phyloP scores from a whole-genome alignment of 2,888 invertebrate species.

The Tillus elongatus region DNA sequence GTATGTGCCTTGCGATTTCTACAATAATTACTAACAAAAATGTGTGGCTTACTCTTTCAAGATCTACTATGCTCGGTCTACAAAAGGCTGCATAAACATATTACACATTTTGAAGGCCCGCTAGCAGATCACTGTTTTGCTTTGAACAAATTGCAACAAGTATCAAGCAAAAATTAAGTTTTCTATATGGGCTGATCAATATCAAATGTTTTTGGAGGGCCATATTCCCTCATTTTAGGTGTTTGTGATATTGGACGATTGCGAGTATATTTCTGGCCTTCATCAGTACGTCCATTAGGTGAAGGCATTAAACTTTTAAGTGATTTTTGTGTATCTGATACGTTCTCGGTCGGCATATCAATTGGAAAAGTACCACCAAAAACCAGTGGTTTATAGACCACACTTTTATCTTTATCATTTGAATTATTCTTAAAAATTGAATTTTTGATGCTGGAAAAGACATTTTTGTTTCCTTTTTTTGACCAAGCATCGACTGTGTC shows the following conservation, averaged over 20 bases:
- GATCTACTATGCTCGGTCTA: too few relatives aligned
- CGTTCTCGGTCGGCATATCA: conserved; percentile 51
- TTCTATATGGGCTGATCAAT: conserved; percentile 53
- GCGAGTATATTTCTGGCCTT: not conserved
- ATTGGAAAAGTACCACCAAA: conserved; percentile 85
- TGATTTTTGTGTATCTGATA: not conserved
- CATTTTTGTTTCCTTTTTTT: conserved; percentile 33
- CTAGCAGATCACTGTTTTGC: too few relatives aligned
- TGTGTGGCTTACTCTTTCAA: too few relatives aligned
- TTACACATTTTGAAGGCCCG: too few relatives aligned
- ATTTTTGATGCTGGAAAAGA: conserved; percentile 36
- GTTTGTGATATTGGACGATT: not conserved
- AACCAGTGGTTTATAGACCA: conserved; percentile 55
- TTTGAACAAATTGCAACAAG: too few relatives aligned
- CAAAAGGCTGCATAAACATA: too few relatives aligned
- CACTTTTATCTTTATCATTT: conserved; percentile 27
- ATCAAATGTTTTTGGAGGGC: conserved; percentile 48
- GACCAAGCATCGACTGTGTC: conserved; percentile 58
- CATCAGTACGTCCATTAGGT: not conserved
- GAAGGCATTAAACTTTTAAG: too few relatives aligned
- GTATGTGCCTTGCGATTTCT: too few relatives aligned
- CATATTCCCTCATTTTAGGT: conserved; percentile 36
- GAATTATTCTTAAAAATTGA: conserved; percentile 34
- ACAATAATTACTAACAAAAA: too few relatives aligned
- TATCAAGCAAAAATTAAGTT: too few relatives aligned